Evolutionary conservation across 2,888 invertebrate genomes (phyloP).

Genomic region (Mesorhabditis spiculigera): DNA sequence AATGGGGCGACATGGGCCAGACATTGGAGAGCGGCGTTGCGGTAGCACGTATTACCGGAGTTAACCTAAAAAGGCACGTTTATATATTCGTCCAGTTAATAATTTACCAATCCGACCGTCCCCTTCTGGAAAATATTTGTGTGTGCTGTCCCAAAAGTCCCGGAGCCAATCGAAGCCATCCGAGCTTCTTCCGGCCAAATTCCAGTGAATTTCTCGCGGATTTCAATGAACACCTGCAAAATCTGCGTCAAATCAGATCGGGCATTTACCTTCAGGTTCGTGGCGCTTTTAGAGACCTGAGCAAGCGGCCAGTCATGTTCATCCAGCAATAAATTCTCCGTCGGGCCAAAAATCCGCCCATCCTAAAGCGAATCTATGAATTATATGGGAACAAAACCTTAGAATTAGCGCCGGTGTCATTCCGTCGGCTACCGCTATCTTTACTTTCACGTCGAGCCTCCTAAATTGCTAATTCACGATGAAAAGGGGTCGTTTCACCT

Average conservation of each 20-base stretch:
- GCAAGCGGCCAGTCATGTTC: not conserved
- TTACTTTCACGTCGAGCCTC: not conserved
- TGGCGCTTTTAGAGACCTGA: not conserved
- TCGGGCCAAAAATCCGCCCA: not conserved
- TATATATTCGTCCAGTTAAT: not conserved
- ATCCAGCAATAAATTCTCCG: not conserved
- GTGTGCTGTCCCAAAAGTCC: not conserved
- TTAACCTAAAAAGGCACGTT: conserved; percentile 66
- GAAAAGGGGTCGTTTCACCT: conserved; percentile 16
- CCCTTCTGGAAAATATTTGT: not conserved
- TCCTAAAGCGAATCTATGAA: too few relatives aligned
- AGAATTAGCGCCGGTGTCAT: too few relatives aligned
- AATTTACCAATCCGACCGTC: conserved; percentile 73
- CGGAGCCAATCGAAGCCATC: conserved; percentile 2
- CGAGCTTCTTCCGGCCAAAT: conserved; percentile 87
- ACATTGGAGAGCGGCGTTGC: conserved; percentile 87
- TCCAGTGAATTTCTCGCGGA: conserved; percentile 76
- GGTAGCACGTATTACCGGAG: conserved; percentile 87
- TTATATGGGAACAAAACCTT: too few relatives aligned
- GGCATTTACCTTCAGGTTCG: not conserved
- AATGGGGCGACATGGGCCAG: conserved; percentile 36
- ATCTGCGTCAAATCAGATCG: not conserved
- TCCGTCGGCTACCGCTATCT: not conserved
- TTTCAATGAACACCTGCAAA: conserved; percentile 48
- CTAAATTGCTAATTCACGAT: not conserved